A percentile compares a stretch with the other conserved stretches of the same genome.
Evolutionary conservation across 2,797 vertebrate species (phyloP).

Genomic region (Enoplosus armatus): DNA sequence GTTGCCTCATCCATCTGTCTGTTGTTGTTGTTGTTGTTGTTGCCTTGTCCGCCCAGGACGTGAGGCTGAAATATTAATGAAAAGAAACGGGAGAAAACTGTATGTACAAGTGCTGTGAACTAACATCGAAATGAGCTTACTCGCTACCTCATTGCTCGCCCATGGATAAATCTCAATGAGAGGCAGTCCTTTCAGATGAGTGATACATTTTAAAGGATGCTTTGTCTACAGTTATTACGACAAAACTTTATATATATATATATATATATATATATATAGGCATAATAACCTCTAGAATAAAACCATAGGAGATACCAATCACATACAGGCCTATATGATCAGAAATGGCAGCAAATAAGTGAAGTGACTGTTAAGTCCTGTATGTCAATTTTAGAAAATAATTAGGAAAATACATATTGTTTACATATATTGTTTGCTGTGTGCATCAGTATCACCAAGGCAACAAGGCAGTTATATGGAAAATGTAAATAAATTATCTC

Average conservation of each 20-base stretch:
- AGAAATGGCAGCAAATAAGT: neutral
- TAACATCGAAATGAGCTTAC: neutral
- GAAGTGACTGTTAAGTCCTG: neutral
- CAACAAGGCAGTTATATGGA: neutral
- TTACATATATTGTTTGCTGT: neutral
- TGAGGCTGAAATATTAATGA: constrained; percentile 62
- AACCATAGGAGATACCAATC: neutral
- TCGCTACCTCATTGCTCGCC: neutral
- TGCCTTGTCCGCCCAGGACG: constrained; percentile 43
- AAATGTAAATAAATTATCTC: neutral
- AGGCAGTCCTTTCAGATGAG: neutral
- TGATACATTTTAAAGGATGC: neutral
- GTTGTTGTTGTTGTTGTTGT: constrained; percentile 54
- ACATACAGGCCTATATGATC: neutral
- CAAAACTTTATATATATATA: too few relatives aligned
- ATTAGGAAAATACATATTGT: neutral
- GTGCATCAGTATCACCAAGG: neutral
- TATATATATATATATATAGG: too few relatives aligned
- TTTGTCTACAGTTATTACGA: neutral
- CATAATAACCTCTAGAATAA: neutral
- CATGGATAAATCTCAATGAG: neutral
- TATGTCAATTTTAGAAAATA: neutral
- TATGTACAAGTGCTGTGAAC: constrained; percentile 28
- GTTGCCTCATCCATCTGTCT: constrained; percentile 61
- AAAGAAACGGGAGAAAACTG: neutral